phyloP scores from a whole-genome alignment of 2,113 vertebrate genomes.

The Hippocampus comes region DNA sequence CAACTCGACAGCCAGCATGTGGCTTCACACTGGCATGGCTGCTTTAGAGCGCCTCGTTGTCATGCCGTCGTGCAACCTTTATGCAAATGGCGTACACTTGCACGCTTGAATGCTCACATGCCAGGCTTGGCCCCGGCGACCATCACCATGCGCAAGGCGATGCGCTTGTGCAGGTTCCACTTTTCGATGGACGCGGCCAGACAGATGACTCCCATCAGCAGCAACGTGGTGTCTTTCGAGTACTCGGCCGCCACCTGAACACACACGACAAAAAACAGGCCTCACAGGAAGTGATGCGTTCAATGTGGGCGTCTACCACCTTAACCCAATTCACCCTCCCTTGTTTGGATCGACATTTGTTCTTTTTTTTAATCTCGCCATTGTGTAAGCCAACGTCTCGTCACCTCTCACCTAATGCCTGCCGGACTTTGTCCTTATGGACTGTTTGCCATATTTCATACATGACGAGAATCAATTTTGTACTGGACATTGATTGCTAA shows the following conservation, averaged over 20 bases:
- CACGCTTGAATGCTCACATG: constrained; percentile 76
- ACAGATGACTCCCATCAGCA: constrained; percentile 96
- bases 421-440: constrained; percentile 12
- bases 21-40: too few relatives aligned
- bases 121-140: constrained; percentile 95
- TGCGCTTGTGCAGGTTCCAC: constrained; percentile 95
- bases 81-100: background rate
- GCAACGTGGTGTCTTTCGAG: constrained; percentile 94
- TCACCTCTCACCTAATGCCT: constrained; percentile 47
- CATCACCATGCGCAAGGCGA: constrained; percentile 95
- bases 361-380: constrained; percentile 53
- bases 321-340: constrained; percentile 13
- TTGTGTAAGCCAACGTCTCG: constrained; percentile 33
- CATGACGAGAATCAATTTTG: background rate
- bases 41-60: background rate
- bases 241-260: constrained; percentile 91
- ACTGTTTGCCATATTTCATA: background rate
- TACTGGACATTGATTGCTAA: background rate
- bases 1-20: too few relatives aligned
- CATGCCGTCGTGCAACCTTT: too few relatives aligned
- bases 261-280: constrained; percentile 11
- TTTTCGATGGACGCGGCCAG: constrained; percentile 96
- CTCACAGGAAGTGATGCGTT: background rate
- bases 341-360: constrained; percentile 21
- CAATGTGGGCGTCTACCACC: background rate